Percentiles rank a stretch among this genome's conserved stretches.
Evolutionary conservation across 2,888 invertebrate genomes (phyloP).

Genomic region (Clistopyga incitator): DNA sequence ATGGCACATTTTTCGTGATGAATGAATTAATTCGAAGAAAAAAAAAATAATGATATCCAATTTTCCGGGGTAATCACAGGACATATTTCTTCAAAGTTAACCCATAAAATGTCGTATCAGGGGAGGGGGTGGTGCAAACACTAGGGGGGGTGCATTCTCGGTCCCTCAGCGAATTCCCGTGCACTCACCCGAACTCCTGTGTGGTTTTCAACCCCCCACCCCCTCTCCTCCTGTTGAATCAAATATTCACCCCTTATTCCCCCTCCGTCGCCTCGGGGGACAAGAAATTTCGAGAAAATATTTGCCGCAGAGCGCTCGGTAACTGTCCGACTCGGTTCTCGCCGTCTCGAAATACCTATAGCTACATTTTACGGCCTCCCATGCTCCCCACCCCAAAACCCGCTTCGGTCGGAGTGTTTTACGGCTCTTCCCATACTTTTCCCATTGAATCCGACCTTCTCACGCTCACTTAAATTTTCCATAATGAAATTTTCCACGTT

Average conservation of each 20-base stretch:
- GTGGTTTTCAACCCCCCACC: conserved; percentile 51
- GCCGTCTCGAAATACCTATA: conserved; percentile 18
- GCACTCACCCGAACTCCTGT: conserved; percentile 61
- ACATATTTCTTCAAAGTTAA: conserved; percentile 30
- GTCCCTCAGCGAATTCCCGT: conserved; percentile 49
- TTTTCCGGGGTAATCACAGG: conserved; percentile 22
- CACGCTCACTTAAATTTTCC: conserved; percentile 21
- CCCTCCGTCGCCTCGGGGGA: conserved; percentile 55
- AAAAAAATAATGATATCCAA: conserved; percentile 26
- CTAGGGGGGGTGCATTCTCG: conserved; percentile 48
- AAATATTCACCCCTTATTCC: conserved; percentile 61
- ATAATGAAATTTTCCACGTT: conserved; percentile 38
- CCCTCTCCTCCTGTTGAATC: conserved; percentile 51
- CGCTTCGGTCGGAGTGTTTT: conserved; percentile 16
- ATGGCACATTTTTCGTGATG: neutral
- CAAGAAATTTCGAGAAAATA: conserved; percentile 66
- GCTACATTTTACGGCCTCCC: conserved; percentile 11
- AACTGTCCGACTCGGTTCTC: conserved; percentile 39
- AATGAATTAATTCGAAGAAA: conserved; percentile 1
- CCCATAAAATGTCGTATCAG: conserved; percentile 38
- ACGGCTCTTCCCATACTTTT: conserved; percentile 13
- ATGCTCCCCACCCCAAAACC: neutral
- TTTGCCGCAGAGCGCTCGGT: conserved; percentile 48
- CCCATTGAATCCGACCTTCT: conserved; percentile 18
- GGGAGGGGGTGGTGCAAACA: conserved; percentile 26